These are phyloP conservation scores for Recurvirostra avosetta DNA, from an alignment of 2,113 vertebrate genomes.

Conservation along the genomic window DNA sequence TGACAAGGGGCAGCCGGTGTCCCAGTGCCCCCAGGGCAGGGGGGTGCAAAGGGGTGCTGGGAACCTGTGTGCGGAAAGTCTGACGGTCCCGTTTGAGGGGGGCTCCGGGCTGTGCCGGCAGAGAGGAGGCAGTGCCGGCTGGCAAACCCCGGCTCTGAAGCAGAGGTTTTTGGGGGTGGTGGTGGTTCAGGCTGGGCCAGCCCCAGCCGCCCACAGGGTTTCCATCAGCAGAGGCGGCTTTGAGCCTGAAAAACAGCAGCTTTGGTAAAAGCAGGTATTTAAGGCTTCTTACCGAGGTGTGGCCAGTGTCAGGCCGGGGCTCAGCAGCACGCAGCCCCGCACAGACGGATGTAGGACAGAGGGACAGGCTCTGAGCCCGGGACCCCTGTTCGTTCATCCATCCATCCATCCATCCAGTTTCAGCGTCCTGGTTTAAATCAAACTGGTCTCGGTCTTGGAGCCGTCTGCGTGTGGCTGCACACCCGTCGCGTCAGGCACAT, in stretches of 20 bases:
- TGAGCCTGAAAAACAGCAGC: background rate
- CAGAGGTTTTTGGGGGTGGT: too few relatives aligned
- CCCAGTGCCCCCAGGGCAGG: background rate
- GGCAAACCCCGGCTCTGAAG: background rate
- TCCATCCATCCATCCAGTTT: background rate
- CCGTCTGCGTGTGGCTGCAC: accelerated
- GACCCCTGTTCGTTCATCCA: background rate
- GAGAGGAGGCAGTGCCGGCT: background rate
- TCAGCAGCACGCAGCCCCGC: background rate
- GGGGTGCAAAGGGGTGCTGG: too few relatives aligned
- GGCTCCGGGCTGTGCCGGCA: background rate
- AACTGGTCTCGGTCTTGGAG: accelerated
- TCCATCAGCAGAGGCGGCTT: background rate
- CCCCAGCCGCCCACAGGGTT: accelerated
- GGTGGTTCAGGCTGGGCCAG: background rate
- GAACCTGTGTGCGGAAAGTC: accelerated
- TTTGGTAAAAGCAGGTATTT: background rate
- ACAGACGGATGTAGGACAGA: background rate
- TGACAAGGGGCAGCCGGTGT: background rate
- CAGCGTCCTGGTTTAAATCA: background rate
- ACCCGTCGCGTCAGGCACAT: accelerated
- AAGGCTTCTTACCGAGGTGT: background rate
- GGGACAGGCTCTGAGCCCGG: background rate
- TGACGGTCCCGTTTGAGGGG: accelerated
- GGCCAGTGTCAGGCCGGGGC: background rate